Percentiles rank a stretch among this genome's conserved stretches.
These are phyloP conservation scores for Dicranocentrus wangi DNA, from an alignment of 2,888 invertebrate genomes.

Conservation along the genomic window DNA sequence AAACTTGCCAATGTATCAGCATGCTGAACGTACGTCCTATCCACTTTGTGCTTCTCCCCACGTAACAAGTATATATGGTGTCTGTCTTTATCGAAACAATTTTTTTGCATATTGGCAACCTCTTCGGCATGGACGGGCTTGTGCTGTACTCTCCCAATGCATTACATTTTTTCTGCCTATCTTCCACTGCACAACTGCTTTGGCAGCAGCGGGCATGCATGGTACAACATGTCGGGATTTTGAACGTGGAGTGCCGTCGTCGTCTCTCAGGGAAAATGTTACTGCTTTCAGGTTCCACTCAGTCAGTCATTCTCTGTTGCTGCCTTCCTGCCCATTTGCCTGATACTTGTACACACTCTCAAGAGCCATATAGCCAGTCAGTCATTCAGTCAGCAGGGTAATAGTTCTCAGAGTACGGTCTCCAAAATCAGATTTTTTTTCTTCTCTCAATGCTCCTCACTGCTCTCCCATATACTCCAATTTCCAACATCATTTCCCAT, in stretches of 20 bases:
- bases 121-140: no score
- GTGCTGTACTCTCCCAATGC: no score
- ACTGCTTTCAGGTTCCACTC: slow-evolving; percentile 37
- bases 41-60: no score
- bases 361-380: background rate
- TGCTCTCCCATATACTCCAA: background rate
- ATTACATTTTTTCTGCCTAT: no score
- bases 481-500: no score
- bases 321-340: slow-evolving; percentile 47
- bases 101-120: slow-evolving; percentile 27
- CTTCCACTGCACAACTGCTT: no score
- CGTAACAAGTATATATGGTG: no score
- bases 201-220: background rate
- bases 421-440: slow-evolving; percentile 1
- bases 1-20: background rate
- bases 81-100: slow-evolving; percentile 23
- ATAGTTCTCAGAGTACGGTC: background rate
- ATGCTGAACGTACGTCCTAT: background rate
- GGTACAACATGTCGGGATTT: no score
- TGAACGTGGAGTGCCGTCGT: no score
- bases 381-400: background rate
- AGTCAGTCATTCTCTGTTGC: slow-evolving; percentile 43
- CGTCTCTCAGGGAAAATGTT: slow-evolving; percentile 22
- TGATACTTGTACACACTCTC: slow-evolving; percentile 25
- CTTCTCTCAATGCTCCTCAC: background rate